A percentile compares a stretch with the other conserved stretches of the same genome.
These are phyloP conservation scores for Tachycineta bicolor DNA, from an alignment of 2,113 vertebrate genomes.

Conservation along the genomic window DNA sequence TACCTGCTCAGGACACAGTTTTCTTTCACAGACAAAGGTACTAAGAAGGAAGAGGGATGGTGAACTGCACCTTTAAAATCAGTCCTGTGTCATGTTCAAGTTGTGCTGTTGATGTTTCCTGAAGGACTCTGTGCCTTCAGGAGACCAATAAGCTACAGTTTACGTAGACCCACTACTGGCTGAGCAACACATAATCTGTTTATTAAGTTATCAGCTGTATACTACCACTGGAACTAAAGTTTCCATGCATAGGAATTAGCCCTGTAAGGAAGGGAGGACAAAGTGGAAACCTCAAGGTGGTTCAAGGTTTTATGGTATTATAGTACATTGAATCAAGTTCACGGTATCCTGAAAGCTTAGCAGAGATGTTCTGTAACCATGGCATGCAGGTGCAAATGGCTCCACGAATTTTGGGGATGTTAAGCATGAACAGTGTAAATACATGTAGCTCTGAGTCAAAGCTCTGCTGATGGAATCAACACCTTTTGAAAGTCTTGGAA, in stretches of 20 bases:
- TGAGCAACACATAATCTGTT: background rate
- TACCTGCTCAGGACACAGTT: background rate
- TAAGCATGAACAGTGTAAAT: background rate
- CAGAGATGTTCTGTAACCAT: background rate
- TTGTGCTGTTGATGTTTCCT: background rate
- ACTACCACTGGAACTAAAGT: background rate
- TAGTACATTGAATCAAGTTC: background rate
- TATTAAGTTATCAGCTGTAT: background rate
- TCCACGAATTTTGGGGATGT: background rate
- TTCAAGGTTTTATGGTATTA: background rate
- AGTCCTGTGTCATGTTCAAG: rapidly evolving
- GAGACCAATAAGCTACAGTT: background rate
- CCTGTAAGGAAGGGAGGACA: background rate
- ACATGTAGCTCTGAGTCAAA: background rate
- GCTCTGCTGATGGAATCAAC: background rate
- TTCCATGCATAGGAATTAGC: background rate
- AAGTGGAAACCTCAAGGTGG: background rate
- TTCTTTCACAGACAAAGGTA: background rate
- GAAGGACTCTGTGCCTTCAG: background rate
- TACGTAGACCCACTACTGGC: background rate
- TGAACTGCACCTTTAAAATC: background rate
- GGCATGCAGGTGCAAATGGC: background rate
- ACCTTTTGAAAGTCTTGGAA: background rate
- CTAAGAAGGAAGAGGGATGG: background rate
- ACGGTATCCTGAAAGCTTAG: background rate